These are phyloP conservation scores for Anorthoa munda DNA, from an alignment of 2,888 invertebrate species.

Conservation along the genomic window DNA sequence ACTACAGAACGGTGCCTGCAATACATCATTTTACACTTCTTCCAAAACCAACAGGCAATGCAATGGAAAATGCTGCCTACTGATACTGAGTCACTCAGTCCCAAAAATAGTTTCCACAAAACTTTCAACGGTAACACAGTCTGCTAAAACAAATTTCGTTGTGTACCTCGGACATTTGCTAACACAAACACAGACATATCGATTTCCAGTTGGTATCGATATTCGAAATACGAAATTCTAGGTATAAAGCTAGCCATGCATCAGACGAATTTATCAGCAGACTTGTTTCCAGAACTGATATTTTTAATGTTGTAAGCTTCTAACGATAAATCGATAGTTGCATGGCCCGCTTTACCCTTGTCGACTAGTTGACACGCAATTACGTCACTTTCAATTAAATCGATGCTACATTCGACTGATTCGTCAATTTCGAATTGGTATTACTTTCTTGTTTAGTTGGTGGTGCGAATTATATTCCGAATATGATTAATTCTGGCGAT, in stretches of 20 bases:
- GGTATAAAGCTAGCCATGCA: neutral
- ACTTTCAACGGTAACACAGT: slow-evolving; percentile 18
- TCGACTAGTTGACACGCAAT: slow-evolving; percentile 37
- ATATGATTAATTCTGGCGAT: slow-evolving; percentile 15
- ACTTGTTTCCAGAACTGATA: slow-evolving; percentile 6
- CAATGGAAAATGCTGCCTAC: neutral
- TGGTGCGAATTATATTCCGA: slow-evolving; percentile 17
- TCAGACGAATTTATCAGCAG: neutral
- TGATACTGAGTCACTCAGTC: neutral
- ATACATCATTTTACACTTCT: neutral
- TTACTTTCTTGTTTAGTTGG: slow-evolving; percentile 22
- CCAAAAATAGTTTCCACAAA: slow-evolving; percentile 16
- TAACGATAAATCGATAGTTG: slow-evolving; percentile 32
- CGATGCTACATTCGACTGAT: slow-evolving; percentile 45
- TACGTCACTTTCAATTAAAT: slow-evolving; percentile 46
- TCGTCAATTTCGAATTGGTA: slow-evolving; percentile 46
- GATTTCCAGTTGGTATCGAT: slow-evolving; percentile 46
- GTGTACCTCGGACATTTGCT: slow-evolving; percentile 39
- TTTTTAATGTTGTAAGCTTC: neutral
- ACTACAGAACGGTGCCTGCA: no score
- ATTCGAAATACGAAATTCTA: slow-evolving; percentile 16
- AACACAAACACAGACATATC: slow-evolving; percentile 59
- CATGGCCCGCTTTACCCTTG: slow-evolving; percentile 5
- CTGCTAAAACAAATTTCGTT: slow-evolving; percentile 16
- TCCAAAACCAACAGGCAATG: neutral